Evolutionary conservation across 2,888 invertebrate species (phyloP).

Genomic region (Lepidonotus clava): DNA sequence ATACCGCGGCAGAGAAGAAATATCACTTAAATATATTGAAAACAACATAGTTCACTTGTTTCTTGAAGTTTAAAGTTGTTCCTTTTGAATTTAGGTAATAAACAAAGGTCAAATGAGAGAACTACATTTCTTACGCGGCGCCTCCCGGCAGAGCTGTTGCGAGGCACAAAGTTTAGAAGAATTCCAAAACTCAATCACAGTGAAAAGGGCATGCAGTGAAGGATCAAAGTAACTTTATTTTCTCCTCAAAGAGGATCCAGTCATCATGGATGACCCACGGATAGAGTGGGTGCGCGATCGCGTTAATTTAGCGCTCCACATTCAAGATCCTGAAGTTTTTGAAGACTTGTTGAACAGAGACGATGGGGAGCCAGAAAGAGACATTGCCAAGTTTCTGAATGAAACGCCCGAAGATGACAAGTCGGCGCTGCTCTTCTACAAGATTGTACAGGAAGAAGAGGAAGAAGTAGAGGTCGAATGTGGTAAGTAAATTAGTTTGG

Average conservation of each 20-base stretch:
- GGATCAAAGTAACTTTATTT: background rate
- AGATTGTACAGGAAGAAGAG: constrained; percentile 78
- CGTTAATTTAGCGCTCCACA: constrained; percentile 76
- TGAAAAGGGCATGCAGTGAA: background rate
- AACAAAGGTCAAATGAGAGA: too few relatives aligned
- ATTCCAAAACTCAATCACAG: constrained; percentile 29
- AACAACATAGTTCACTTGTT: too few relatives aligned
- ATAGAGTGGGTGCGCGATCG: constrained; percentile 80
- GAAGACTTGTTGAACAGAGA: constrained; percentile 79
- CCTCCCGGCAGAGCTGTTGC: background rate
- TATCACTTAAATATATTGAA: too few relatives aligned
- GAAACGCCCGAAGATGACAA: constrained; percentile 79
- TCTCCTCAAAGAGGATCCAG: background rate
- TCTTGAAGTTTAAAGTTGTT: too few relatives aligned
- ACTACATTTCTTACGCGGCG: background rate
- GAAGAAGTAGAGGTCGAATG: constrained; percentile 80
- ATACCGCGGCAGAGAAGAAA: too few relatives aligned
- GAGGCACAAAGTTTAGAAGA: background rate
- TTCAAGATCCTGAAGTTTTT: constrained; percentile 77
- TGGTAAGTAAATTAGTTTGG: constrained; percentile 68
- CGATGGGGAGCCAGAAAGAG: constrained; percentile 78
- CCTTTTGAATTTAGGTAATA: too few relatives aligned
- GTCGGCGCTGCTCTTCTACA: constrained; percentile 79
- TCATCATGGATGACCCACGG: constrained; percentile 79
- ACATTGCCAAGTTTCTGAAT: constrained; percentile 79